These are phyloP conservation scores for Sturmia bella DNA, from an alignment of 2,888 invertebrate genomes.

Conservation along the genomic window DNA sequence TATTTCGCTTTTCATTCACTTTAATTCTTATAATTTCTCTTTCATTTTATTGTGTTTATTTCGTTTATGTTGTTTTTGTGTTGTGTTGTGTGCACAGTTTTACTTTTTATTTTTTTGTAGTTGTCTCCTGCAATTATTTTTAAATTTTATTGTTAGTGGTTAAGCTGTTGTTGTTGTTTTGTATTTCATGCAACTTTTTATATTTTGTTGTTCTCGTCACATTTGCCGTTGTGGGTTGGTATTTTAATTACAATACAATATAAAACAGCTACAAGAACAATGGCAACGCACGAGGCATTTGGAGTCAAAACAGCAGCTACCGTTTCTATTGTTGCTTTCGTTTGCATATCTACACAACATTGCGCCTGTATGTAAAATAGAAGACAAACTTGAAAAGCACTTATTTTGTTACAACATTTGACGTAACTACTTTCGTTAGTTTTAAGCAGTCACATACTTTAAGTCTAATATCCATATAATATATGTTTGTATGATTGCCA, in stretches of 20 bases:
- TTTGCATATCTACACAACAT: not conserved
- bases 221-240: conserved; percentile 59
- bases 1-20: conserved; percentile 69
- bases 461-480: not conserved
- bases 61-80: conserved; percentile 47
- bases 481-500: not conserved
- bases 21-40: conserved; percentile 67
- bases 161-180: conserved; percentile 38
- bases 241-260: conserved; percentile 65
- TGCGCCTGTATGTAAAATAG: not conserved
- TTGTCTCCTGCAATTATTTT: conserved; percentile 74
- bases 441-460: too few species aligned
- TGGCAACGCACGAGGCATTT: conserved; percentile 20
- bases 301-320: conserved; percentile 38
- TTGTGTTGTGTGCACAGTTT: conserved; percentile 32
- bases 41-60: conserved; percentile 55
- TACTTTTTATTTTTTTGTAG: conserved; percentile 47
- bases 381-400: conserved; percentile 42
- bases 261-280: conserved; percentile 34
- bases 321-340: conserved; percentile 9
- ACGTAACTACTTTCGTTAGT: not conserved
- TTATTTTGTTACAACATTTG: conserved; percentile 46
- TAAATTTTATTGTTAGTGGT: conserved; percentile 70
- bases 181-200: conserved; percentile 19
- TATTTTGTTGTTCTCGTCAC: conserved; percentile 54